These are phyloP conservation scores for Orchesellides sinensis DNA, from an alignment of 2,888 invertebrate genomes.

Conservation along the genomic window DNA sequence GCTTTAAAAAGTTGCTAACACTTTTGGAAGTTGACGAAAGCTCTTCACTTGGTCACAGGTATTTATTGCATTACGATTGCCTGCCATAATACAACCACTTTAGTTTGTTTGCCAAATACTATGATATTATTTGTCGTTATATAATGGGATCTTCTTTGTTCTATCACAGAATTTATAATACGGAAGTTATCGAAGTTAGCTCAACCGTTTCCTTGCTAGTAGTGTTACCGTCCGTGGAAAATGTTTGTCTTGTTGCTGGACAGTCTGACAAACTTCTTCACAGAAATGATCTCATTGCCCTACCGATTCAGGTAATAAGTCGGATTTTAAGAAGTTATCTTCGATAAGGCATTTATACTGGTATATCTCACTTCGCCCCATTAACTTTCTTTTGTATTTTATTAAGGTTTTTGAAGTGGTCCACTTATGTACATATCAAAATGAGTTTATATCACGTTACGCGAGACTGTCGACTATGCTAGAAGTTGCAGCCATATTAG, in stretches of 20 bases:
- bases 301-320: constrained; percentile 87
- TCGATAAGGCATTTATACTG: not conserved
- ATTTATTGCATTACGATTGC: too few relatives aligned
- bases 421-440: constrained; percentile 95
- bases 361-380: not conserved
- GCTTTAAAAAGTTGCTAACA: constrained; percentile 72
- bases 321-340: constrained; percentile 69
- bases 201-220: constrained; percentile 94
- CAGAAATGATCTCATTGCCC: constrained; percentile 89
- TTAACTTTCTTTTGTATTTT: not conserved
- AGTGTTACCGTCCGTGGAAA: constrained; percentile 93
- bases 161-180: constrained; percentile 86
- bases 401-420: constrained; percentile 87
- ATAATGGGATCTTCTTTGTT: too few relatives aligned
- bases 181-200: constrained; percentile 95
- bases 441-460: constrained; percentile 92
- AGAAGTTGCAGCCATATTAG: constrained; percentile 93
- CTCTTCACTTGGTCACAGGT: constrained; percentile 73
- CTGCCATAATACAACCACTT: too few relatives aligned
- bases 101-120: too few relatives aligned
- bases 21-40: constrained; percentile 71
- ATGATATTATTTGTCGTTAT: too few relatives aligned
- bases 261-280: constrained; percentile 90
- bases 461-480: constrained; percentile 94
- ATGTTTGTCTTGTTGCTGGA: constrained; percentile 91